Evolutionary conservation across 1,140 invertebrate species (phyloP).

Genomic region (Solen grandis): DNA sequence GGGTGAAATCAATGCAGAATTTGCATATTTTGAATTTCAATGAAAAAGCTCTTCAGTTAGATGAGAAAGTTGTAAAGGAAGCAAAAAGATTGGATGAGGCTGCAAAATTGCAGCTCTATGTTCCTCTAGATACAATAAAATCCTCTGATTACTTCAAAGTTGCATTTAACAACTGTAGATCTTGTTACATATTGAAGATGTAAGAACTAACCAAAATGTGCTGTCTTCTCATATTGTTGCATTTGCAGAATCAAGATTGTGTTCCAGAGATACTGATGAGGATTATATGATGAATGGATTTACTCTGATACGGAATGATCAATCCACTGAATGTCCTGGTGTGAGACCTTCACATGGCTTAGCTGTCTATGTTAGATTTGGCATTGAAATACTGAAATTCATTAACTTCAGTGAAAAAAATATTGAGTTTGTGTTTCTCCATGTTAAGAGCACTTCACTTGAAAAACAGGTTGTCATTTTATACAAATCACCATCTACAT

Average conservation of each 20-base stretch:
- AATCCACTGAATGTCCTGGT: background rate
- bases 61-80: slow-evolving; percentile 1
- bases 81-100: background rate
- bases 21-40: slow-evolving; percentile 8
- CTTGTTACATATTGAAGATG: slow-evolving; percentile 13
- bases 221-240: slow-evolving; percentile 8
- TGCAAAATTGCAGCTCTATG: background rate
- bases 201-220: slow-evolving; percentile 11
- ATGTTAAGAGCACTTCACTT: background rate
- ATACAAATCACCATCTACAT: slow-evolving; percentile 5
- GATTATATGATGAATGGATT: background rate
- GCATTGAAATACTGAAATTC: background rate
- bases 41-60: background rate
- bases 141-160: slow-evolving; percentile 5
- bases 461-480: background rate
- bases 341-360: background rate
- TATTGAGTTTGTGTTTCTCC: background rate
- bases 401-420: background rate
- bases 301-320: slow-evolving; percentile 4
- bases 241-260: slow-evolving; percentile 8
- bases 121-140: background rate
- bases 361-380: background rate
- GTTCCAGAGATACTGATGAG: background rate
- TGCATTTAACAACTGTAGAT: slow-evolving; percentile 1
- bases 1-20: background rate